Base-by-base conservation (phyloP, 2,113 vertebrate genomes). In the Pteronura brasiliensis region DNA sequence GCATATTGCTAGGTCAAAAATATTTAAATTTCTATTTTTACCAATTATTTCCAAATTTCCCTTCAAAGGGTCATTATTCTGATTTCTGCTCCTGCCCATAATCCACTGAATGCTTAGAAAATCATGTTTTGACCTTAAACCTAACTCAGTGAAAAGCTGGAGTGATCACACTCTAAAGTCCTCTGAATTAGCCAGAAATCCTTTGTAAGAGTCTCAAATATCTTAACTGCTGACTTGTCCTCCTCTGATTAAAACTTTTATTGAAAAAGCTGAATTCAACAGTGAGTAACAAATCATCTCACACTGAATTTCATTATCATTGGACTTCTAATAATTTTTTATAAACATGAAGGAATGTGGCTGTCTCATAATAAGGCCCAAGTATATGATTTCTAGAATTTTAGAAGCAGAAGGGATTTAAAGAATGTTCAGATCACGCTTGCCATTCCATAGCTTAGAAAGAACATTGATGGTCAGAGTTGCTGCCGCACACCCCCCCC, bases 11-110 rank as follows among this genome's bases (percentile, higher is more conserved):
- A 82, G 18, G 23, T 91, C 39, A 92, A 83, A 89, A 87, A 25
- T 67, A 81, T 93, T 85, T 36, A 95, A 81, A 96, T 97, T 76
- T 69, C 72, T 90, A 7, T 95, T 90, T 74, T 74, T 89, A 93
- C 15, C 23, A 84, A 11, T 71, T 79, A 72, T 92, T 94, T 90
- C 49, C 52, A 97, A 59, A 82, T 81, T 76, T 86, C 14, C 34
- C 71, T 39, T 87, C 15, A 42, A 63, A 52, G 52, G 6, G 1
- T 72, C 76, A 59, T 63, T 83, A 59, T 47, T 85, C 47, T 72
- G 29, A 88, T 93, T 94, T 88, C 74, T 76, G 55, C 27, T 87
- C 21, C 36, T 92, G 39, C 29, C 47, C 63, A 79, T 13, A 69
- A 34, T 80, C 4, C 63, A 39, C 20, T 49, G n/a, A 86, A 49